These are phyloP conservation scores for Cyclura pinguis DNA, from an alignment of 2,797 vertebrate species.

Conservation along the genomic window DNA sequence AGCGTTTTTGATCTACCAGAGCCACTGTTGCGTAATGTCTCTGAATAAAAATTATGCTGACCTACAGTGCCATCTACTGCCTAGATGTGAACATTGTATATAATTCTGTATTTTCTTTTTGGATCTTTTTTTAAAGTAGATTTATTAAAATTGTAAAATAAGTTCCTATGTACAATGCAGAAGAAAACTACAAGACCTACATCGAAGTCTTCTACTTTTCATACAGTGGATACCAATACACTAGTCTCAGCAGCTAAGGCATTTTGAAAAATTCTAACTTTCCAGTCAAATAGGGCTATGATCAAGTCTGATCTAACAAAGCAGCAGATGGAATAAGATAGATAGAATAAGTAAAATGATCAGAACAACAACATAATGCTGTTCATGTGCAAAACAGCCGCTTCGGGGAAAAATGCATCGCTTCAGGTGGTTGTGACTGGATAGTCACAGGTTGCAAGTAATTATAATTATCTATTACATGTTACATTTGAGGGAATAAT, in stretches of 20 bases:
- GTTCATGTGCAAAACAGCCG: background rate
- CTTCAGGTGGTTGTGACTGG: background rate
- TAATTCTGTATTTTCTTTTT: too few species aligned
- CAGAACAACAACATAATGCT: background rate
- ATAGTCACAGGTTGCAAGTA: too few species aligned
- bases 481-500: too few species aligned
- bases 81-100: background rate
- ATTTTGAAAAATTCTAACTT: background rate
- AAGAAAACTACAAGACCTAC: background rate
- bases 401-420: background rate
- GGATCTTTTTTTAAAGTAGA: too few species aligned
- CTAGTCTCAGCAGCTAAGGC: too few species aligned
- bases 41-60: background rate
- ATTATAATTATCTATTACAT: too few species aligned
- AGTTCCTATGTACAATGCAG: too few species aligned
- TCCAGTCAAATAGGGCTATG: background rate
- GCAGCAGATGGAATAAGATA: background rate
- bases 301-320: background rate
- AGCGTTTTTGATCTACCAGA: too few species aligned
- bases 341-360: background rate
- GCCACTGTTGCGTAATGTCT: background rate
- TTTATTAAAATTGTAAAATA: too few species aligned
- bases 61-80: slow-evolving; percentile 23
- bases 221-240: too few species aligned
- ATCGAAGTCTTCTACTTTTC: background rate